Evolutionary conservation across 1,140 invertebrate genomes (phyloP), one percentile per base, ranked within the genome.

Genomic region (Trachymyrmex cornetzi): DNA sequence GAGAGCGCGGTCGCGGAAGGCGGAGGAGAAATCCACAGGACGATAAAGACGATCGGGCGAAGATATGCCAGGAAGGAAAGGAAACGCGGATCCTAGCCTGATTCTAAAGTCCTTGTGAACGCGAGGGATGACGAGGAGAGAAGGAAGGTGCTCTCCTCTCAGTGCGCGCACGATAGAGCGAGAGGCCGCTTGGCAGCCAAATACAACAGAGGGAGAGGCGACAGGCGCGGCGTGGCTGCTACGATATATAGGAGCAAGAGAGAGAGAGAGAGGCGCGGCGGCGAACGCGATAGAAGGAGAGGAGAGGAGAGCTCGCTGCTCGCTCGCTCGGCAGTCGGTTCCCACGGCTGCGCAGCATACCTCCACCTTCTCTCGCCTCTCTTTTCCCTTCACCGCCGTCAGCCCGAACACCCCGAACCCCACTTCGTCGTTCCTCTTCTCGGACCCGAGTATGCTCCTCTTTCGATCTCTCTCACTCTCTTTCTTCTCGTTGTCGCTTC

Each of bases 331-430:
- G 85, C 88, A 91, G 88, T 92, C 86, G 81, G 93, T 93, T 94
- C 93, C 93, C 92, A 92, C 93, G 92, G 91, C 93, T 89, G 92
- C 92, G 89, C 91, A 87, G 90, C 88, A 91, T 91, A 92, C 90
- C 93, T 90, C 89, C 92, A 88, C 92, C 90, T 91, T 91, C 90
- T 90, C 81, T 86, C 77, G 77, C 85, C 86, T 88, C 90, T 89
- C 87, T 82, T 82, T 79, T 82, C 75, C 82, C 81, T 53, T 89
- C 89, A 14, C 81, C 85, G 44, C 75, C 64, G 64, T 50, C 67
- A 27, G 38, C 22, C 69, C 63, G 59, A 22, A 50, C 44, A 34
- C 6, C 30, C 30, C 30, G 6, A 30, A 38, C 34, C 34, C 7
- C 34, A 50, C 34, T 81, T 48, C 72, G 48, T 84, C 77, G 67